Percentiles rank a stretch among this genome's conserved stretches.
Evolutionary conservation across 2,797 vertebrate species (phyloP).

Genomic region (Microtus obscurus): DNA sequence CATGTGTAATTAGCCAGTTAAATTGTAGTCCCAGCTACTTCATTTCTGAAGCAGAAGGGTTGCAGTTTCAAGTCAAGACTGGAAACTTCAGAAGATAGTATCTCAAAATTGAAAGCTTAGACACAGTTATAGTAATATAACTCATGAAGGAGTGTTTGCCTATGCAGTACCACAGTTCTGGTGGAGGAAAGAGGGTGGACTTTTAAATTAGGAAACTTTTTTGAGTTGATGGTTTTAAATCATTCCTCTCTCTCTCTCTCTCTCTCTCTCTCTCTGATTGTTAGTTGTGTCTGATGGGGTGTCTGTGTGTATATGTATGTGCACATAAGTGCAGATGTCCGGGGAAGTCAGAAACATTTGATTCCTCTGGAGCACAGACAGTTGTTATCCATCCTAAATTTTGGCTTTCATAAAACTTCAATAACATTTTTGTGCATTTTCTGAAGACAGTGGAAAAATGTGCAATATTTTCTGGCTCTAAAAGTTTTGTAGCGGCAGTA

Average conservation of each 20-base stretch:
- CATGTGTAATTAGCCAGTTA: not conserved
- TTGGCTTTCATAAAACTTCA: conserved; percentile 1
- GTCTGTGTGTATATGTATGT: not conserved
- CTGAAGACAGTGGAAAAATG: not conserved
- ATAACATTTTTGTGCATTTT: conserved; percentile 8
- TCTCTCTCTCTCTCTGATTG: not conserved
- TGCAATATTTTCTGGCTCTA: conserved; percentile 6
- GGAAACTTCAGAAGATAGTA: too few species aligned
- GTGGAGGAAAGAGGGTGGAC: not conserved
- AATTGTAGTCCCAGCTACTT: not conserved
- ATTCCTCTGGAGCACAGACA: not conserved
- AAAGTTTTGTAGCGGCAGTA: conserved; percentile 31
- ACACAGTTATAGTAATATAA: not conserved
- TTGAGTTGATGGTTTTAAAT: conserved; percentile 14
- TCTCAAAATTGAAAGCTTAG: not conserved
- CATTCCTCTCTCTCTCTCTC: not conserved
- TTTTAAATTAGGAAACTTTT: conserved; percentile 24
- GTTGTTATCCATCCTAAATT: not conserved
- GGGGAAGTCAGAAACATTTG: not conserved
- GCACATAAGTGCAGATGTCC: not conserved
- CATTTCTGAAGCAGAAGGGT: not conserved
- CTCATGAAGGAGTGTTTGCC: not conserved
- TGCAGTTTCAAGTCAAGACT: not conserved
- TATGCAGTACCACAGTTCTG: not conserved
- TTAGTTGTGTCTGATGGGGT: too few species aligned